phyloP scores from a whole-genome alignment of 64 coral and sea anemone species.

The Platygyra sinensis region DNA sequence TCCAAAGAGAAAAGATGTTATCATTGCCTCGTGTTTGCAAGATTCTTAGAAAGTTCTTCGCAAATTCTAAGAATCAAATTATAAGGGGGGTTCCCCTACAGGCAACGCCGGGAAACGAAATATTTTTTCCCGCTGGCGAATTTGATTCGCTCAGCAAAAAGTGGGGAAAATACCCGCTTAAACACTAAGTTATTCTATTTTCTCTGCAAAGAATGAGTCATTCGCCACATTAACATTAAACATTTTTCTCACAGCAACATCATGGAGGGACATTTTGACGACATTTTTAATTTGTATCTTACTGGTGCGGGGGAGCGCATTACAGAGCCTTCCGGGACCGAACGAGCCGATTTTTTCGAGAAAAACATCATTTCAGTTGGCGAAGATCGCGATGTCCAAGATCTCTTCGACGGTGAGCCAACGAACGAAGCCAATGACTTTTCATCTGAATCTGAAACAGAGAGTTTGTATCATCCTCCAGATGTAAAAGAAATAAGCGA shows the following conservation, averaged over 20 bases:
- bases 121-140: neutral
- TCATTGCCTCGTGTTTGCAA: neutral
- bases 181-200: neutral
- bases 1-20: neutral
- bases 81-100: neutral
- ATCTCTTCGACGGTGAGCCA: constrained; percentile 12
- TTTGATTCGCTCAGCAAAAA: neutral
- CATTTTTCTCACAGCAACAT: neutral
- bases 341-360: no score
- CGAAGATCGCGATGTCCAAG: constrained; percentile 8
- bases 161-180: neutral
- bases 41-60: neutral
- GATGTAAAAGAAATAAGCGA: constrained; percentile 42
- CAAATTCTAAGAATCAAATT: neutral
- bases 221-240: neutral
- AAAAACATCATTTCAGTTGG: neutral
- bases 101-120: neutral
- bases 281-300: neutral
- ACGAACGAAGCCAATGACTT: neutral
- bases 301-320: neutral
- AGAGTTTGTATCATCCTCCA: neutral
- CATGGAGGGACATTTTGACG: neutral
- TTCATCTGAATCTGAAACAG: constrained; percentile 12
- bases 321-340: neutral
- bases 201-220: neutral